Base-by-base conservation (phyloP, 92 coral and sea anemone species). In the Parazoanthus swiftii region DNA sequence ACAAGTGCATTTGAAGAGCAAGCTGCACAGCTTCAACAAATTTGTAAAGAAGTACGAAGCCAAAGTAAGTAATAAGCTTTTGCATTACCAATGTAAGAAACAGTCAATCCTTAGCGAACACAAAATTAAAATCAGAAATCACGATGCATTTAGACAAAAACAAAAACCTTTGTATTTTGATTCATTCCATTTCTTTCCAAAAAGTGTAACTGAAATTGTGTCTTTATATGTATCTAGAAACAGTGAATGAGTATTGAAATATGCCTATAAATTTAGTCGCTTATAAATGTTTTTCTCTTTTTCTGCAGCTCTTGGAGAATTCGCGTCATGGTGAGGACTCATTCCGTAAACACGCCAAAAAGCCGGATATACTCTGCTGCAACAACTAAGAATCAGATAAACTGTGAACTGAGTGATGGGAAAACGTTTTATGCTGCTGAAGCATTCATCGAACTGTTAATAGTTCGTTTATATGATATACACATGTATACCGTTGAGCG, bases 21-120 rank as follows among this genome's bases (percentile, higher is more conserved):
- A 68, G 3, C 77, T 82, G 39, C 76, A 8, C 6, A 82, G 86
- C 76, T 68, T 82, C 20, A 82, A 68, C 77, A 82, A 67, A 25
- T 82, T 82, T 29, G 6, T 82, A 13, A 82, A 82, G 76, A 82
- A 82, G 72, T 82, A 82, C 86, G 65, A 82, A 82, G n/a, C 20
- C 86, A 82, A 67, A 56, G 86, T 82, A 44, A 82, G 77, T 63
- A 63, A 18, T 20, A 3, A 3, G 25, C 2, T 63, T 63, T 63
- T 20, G 35, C 75, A 65, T 35, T 81, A 48, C 7, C 51, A 6
- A 6, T 63, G 70, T 23, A 54, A 1, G 70, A 63, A 63, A 48
- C 4, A 20, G 26, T 1, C 5, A 63, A 63, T 63, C 70, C 70
- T 63, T 63, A 63, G n/a, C 6, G 21, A 20, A 63, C 70, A 63